phyloP scores from a whole-genome alignment of 2,797 vertebrate species.

The Halcyon leucocephala region DNA sequence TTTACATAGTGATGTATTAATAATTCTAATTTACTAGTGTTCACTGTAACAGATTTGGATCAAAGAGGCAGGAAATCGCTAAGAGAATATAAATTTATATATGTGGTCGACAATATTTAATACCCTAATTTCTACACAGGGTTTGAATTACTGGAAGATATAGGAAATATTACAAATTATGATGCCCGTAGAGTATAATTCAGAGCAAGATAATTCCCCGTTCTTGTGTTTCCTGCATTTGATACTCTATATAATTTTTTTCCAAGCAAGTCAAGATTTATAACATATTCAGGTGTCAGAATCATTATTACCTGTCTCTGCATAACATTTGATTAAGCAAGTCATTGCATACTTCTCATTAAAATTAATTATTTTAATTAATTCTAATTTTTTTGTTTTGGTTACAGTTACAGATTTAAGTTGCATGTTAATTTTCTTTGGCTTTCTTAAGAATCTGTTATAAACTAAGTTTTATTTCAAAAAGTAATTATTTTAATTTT shows the following conservation, averaged over 20 bases:
- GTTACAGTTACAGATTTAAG: neutral
- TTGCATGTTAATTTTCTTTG: neutral
- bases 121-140: neutral
- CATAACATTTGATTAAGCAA: neutral
- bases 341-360: neutral
- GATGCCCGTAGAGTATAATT: neutral
- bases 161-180: constrained; percentile 19
- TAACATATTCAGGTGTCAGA: neutral
- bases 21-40: constrained; percentile 27
- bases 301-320: neutral
- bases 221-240: neutral
- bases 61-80: neutral
- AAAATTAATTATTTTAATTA: neutral
- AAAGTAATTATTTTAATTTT: neutral
- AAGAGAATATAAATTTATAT: neutral
- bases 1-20: neutral
- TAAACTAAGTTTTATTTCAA: neutral
- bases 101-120: constrained; percentile 11
- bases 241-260: neutral
- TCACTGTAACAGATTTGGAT: neutral
- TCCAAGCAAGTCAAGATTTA: neutral
- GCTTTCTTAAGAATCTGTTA: neutral
- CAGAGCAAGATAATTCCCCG: neutral
- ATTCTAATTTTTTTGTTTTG: neutral
- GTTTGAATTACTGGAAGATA: constrained; percentile 46